These are phyloP conservation scores for Narcine bancroftii DNA, from an alignment of 2,113 vertebrate genomes.

Conservation along the genomic window DNA sequence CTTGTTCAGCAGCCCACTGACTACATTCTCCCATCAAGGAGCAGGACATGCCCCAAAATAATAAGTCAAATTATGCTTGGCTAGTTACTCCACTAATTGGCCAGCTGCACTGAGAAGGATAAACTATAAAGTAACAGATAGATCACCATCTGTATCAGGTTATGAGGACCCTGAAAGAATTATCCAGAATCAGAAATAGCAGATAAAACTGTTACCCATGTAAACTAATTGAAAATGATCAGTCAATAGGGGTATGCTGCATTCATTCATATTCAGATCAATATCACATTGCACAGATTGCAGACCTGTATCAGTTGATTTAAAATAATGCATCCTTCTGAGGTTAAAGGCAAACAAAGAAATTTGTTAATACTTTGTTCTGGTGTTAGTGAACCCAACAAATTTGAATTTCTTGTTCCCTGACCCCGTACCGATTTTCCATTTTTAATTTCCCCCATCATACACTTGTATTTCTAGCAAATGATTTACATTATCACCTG, in stretches of 20 bases:
- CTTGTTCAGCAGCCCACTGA: too few relatives aligned
- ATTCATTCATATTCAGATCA: not conserved
- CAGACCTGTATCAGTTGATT: not conserved
- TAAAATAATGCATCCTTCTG: not conserved
- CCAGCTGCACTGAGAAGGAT: not conserved
- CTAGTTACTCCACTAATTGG: not conserved
- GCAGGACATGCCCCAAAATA: not conserved
- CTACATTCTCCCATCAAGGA: not conserved
- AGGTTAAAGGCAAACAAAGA: not conserved
- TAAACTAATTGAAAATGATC: not conserved
- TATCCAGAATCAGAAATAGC: not conserved
- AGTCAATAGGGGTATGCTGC: not conserved
- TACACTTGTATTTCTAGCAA: not conserved
- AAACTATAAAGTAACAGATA: not conserved
- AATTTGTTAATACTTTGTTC: too few relatives aligned
- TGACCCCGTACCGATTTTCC: not conserved
- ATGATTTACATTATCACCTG: not conserved
- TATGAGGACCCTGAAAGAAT: not conserved
- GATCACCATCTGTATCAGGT: not conserved
- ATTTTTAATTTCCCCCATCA: not conserved
- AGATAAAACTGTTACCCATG: not conserved
- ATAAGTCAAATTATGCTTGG: not conserved
- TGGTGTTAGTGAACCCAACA: not conserved
- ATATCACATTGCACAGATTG: not conserved
- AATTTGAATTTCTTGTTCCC: not conserved